A percentile compares a stretch with the other conserved stretches of the same genome.
Conservation (phyloP, 2,888 invertebrate genomes). For the Drosophila sordidapex region DNA sequence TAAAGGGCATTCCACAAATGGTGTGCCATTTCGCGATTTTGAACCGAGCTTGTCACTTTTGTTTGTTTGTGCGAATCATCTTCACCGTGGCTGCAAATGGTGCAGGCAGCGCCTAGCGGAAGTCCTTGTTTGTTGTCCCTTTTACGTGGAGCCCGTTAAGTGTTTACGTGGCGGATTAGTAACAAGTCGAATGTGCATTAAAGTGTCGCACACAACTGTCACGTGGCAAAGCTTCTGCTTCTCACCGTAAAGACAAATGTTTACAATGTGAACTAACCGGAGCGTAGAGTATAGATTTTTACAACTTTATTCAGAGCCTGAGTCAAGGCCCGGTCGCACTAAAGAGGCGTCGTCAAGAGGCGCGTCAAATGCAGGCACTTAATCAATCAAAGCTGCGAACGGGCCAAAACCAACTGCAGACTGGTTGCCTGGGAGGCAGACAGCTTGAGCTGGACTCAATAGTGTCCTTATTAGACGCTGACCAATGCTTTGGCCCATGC, state of each 20-base stretch:
- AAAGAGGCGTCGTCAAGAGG: conserved; percentile 55
- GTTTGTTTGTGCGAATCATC: conserved; percentile 43
- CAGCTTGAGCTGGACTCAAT: conserved; percentile 22
- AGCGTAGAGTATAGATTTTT: conserved; percentile 60
- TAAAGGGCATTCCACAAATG: conserved; percentile 30
- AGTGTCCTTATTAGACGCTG: conserved; percentile 62
- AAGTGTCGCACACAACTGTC: conserved; percentile 40
- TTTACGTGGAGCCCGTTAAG: conserved; percentile 60
- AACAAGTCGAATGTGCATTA: conserved; percentile 74
- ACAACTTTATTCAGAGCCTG: conserved; percentile 60
- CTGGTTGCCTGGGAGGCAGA: conserved; percentile 2
- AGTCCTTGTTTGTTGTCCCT: conserved; percentile 65
- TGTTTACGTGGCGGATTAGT: conserved; percentile 79
- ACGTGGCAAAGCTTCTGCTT: conserved; percentile 10
- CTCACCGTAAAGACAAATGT: conserved; percentile 53
- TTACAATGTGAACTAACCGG: conserved; percentile 61
- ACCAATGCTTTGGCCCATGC: conserved; percentile 41
- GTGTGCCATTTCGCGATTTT: conserved; percentile 33
- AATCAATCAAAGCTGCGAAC: conserved; percentile 69
- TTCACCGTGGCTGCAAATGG: conserved; percentile 41
- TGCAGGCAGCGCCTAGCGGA: conserved; percentile 44
- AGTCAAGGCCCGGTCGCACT: conserved; percentile 29
- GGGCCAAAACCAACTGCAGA: conserved; percentile 22
- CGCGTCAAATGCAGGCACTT: conserved; percentile 75
- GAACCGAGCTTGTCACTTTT: conserved; percentile 27